Evolutionary conservation across 2,888 invertebrate genomes (phyloP).

Genomic region (Anagyrus pseudococci): DNA sequence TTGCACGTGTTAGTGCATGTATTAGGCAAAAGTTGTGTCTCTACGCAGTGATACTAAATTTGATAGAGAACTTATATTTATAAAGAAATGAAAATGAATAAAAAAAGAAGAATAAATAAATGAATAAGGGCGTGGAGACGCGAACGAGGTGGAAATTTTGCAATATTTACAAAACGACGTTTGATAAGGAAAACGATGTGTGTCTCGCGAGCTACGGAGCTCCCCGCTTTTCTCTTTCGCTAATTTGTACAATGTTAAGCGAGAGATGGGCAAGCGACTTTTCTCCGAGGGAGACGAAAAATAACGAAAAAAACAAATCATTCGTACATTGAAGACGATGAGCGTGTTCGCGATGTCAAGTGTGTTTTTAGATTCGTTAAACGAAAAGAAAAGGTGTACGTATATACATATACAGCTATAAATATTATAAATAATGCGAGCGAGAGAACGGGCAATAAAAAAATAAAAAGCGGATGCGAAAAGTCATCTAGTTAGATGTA

Average conservation of each 20-base stretch:
- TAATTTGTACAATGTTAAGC: conserved; percentile 10
- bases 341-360: conserved; percentile 29
- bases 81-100: conserved; percentile 7
- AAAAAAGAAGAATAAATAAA: too few species aligned
- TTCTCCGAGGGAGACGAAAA: conserved; percentile 15
- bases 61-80: conserved; percentile 41
- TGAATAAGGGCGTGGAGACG: too few species aligned
- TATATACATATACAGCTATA: conserved; percentile 16
- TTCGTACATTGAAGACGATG: conserved; percentile 33
- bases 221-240: conserved; percentile 6
- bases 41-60: conserved; percentile 43
- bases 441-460: conserved; percentile 34
- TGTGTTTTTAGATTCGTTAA: conserved; percentile 27
- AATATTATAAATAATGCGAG: conserved; percentile 21
- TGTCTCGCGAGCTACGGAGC: too few species aligned
- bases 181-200: background rate
- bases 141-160: conserved; percentile 8
- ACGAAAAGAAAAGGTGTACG: conserved; percentile 11
- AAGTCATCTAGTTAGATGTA: conserved; percentile 20
- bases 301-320: background rate
- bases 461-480: conserved; percentile 24
- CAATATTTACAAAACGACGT: conserved; percentile 25
- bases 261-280: conserved; percentile 1
- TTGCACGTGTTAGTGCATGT: conserved; percentile 13
- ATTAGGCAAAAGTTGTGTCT: conserved; percentile 13